Evolutionary conservation across 2,888 invertebrate genomes (phyloP).

Genomic region (Morinoia aosen): DNA sequence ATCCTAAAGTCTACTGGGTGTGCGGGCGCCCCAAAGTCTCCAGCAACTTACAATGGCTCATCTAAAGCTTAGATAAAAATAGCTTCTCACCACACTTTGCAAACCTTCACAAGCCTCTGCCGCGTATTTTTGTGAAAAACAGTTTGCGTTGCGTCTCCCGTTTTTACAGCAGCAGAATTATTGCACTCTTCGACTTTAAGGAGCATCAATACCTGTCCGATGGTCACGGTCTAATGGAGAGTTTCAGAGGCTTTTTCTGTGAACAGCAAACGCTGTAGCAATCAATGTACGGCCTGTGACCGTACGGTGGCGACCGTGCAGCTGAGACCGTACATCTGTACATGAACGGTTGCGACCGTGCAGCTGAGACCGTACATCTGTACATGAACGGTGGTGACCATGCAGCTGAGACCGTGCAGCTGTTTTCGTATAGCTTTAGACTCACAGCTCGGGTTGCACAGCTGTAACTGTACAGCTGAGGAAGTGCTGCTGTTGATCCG

Average conservation of each 20-base stretch:
- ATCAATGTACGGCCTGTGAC: background rate
- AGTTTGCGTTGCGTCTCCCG: too few species aligned
- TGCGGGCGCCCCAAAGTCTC: too few species aligned
- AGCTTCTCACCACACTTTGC: too few species aligned
- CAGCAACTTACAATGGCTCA: too few species aligned
- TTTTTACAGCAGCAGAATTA: too few species aligned
- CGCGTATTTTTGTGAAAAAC: too few species aligned
- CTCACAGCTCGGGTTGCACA: too few species aligned
- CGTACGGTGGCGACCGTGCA: background rate
- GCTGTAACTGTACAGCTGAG: background rate
- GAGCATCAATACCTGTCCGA: background rate
- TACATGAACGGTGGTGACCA: background rate
- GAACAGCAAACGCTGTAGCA: background rate
- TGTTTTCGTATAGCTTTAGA: background rate
- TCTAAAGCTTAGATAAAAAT: too few species aligned
- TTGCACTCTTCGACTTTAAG: background rate
- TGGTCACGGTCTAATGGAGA: background rate
- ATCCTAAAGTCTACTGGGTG: too few species aligned
- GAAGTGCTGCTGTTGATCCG: background rate
- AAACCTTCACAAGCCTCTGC: too few species aligned
- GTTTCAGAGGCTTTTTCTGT: background rate
- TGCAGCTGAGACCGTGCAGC: background rate
- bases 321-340: background rate
- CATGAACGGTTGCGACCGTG: background rate
- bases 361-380: background rate